Conservation (phyloP, 2,113 vertebrate genomes). For the Eublepharis macularius region DNA sequence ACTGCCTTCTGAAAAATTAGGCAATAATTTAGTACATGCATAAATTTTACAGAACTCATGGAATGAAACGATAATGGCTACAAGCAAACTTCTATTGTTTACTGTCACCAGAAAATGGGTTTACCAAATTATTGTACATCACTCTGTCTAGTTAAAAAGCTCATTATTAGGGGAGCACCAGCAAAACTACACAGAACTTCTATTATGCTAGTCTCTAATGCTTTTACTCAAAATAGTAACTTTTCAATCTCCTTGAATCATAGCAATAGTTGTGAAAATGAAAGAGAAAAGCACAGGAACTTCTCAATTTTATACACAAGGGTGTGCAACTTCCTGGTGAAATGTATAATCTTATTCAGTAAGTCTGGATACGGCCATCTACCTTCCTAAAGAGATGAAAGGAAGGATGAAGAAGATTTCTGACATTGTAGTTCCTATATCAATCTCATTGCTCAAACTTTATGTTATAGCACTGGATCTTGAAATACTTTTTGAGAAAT, state of each 20-base stretch:
- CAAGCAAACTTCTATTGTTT: constrained; percentile 5
- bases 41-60: background rate
- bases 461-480: background rate
- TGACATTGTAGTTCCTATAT: background rate
- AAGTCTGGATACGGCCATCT: background rate
- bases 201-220: background rate
- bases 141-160: background rate
- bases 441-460: background rate
- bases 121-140: background rate
- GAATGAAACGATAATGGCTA: constrained; percentile 38
- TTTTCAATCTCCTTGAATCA: background rate
- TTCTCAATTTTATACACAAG: background rate
- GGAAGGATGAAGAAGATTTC: background rate
- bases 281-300: constrained; percentile 10
- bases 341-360: background rate
- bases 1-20: constrained; percentile 47
- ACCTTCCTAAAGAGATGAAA: background rate
- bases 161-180: background rate
- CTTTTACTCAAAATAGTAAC: background rate
- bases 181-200: accelerated
- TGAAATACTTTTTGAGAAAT: background rate
- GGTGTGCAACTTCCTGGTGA: background rate
- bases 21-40: constrained; percentile 60
- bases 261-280: constrained; percentile 9
- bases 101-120: constrained; percentile 27